Evolutionary conservation across 2,797 vertebrate species (phyloP).

Genomic region (Yasuhikotakia modesta): DNA sequence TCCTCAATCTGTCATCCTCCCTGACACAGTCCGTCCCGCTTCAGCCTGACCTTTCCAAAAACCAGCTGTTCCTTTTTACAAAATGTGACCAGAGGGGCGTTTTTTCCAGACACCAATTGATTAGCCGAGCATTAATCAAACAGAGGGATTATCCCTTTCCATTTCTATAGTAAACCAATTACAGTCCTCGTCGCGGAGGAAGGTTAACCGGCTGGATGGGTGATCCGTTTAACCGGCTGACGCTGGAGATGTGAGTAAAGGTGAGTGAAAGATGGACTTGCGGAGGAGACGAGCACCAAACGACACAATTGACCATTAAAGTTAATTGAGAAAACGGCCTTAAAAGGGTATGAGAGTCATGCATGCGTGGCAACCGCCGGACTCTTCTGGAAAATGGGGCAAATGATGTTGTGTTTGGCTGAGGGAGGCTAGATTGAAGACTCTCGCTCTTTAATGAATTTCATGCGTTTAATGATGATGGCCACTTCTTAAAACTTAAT

Average conservation of each 20-base stretch:
- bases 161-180: slow-evolving; percentile 85
- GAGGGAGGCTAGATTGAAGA: slow-evolving; percentile 62
- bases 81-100: slow-evolving; percentile 87
- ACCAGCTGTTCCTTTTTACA: slow-evolving; percentile 92
- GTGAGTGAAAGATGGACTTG: slow-evolving; percentile 57
- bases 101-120: slow-evolving; percentile 91
- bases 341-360: slow-evolving; percentile 65
- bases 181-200: slow-evolving; percentile 80
- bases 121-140: slow-evolving; percentile 97
- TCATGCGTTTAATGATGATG: slow-evolving; percentile 73
- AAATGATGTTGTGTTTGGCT: slow-evolving; percentile 65
- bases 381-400: slow-evolving; percentile 15
- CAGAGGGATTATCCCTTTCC: slow-evolving; percentile 86
- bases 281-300: slow-evolving; percentile 71
- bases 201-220: slow-evolving; percentile 78
- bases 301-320: slow-evolving; percentile 79
- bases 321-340: slow-evolving; percentile 77
- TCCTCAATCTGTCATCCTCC: slow-evolving; percentile 85
- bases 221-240: slow-evolving; percentile 79
- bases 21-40: slow-evolving; percentile 83
- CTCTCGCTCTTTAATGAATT: slow-evolving; percentile 69
- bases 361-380: slow-evolving; percentile 62
- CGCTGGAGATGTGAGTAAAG: slow-evolving; percentile 69
- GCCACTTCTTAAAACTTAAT: slow-evolving; percentile 75
- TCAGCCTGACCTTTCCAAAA: slow-evolving; percentile 90